Evolutionary conservation across 2,113 vertebrate genomes (phyloP).

Genomic region (Anser brachyrhynchus): DNA sequence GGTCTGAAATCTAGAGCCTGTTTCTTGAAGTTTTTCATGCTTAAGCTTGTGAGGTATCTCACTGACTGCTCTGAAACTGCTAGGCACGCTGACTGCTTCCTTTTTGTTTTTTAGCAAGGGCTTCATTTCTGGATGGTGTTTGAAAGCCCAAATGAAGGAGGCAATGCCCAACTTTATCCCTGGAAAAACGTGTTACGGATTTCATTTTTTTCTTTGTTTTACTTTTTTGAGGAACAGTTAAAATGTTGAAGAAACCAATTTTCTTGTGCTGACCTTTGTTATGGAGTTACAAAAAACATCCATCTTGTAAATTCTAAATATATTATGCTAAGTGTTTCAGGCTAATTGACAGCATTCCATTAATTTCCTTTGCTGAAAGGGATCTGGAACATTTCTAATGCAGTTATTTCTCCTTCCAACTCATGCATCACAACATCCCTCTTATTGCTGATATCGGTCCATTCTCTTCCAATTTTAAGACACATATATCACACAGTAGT

Average conservation of each 20-base stretch:
- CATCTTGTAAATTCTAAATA: conserved; percentile 27
- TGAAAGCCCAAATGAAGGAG: background rate
- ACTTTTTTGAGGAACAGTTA: background rate
- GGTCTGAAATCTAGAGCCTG: background rate
- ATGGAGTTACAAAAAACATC: background rate
- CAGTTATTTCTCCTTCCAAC: conserved; percentile 1
- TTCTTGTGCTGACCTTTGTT: background rate
- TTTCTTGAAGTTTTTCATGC: background rate
- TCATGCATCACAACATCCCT: background rate
- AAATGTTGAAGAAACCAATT: background rate
- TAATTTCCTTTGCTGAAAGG: conserved; percentile 37
- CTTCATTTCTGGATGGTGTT: background rate
- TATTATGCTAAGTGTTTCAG: conserved; percentile 14
- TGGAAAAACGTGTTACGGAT: background rate
- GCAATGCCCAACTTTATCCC: background rate
- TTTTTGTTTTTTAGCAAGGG: background rate
- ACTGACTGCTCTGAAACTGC: background rate
- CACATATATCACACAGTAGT: background rate
- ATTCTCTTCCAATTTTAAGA: conserved; percentile 32
- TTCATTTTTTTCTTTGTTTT: background rate
- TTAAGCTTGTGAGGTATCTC: background rate
- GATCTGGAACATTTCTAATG: conserved; percentile 34
- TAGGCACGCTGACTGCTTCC: background rate
- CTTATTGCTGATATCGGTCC: background rate
- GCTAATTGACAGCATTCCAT: conserved; percentile 43